Conservation (phyloP, 2,797 vertebrate species). For the Crenichthys baileyi region DNA sequence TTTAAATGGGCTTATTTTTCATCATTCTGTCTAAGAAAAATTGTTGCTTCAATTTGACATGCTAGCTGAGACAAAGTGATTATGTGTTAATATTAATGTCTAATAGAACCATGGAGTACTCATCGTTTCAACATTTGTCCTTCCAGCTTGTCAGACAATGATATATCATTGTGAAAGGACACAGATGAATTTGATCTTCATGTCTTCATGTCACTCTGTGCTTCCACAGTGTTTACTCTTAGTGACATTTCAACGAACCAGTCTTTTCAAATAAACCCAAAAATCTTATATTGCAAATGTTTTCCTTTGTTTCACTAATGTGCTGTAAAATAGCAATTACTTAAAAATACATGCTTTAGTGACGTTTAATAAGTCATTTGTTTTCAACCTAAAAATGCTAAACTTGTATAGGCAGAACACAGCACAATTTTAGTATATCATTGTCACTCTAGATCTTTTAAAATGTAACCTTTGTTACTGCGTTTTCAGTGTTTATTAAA, state of each 20-base stretch:
- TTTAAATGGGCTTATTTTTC: background rate
- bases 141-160: slow-evolving; percentile 33
- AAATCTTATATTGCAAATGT: background rate
- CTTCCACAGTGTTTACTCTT: slow-evolving; percentile 13
- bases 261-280: slow-evolving; percentile 11
- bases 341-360: background rate
- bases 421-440: slow-evolving; percentile 10
- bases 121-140: slow-evolving; percentile 31
- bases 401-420: background rate
- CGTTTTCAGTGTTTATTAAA: slow-evolving; percentile 13
- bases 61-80: slow-evolving; percentile 15
- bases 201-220: slow-evolving; percentile 11
- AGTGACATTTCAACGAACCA: background rate
- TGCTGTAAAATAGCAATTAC: slow-evolving; percentile 18
- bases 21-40: slow-evolving; percentile 16
- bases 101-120: slow-evolving; percentile 34
- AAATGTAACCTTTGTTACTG: slow-evolving; percentile 11
- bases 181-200: slow-evolving; percentile 1
- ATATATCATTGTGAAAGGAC: slow-evolving; percentile 31
- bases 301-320: slow-evolving; percentile 7
- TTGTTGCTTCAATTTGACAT: slow-evolving; percentile 18
- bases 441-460: slow-evolving; percentile 4
- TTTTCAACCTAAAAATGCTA: slow-evolving; percentile 2
- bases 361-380: background rate
- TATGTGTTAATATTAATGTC: slow-evolving; percentile 32